Evolutionary conservation across 1,140 invertebrate genomes (phyloP), one percentile per base, ranked within the genome.

Genomic region (Pararge aegeria): DNA sequence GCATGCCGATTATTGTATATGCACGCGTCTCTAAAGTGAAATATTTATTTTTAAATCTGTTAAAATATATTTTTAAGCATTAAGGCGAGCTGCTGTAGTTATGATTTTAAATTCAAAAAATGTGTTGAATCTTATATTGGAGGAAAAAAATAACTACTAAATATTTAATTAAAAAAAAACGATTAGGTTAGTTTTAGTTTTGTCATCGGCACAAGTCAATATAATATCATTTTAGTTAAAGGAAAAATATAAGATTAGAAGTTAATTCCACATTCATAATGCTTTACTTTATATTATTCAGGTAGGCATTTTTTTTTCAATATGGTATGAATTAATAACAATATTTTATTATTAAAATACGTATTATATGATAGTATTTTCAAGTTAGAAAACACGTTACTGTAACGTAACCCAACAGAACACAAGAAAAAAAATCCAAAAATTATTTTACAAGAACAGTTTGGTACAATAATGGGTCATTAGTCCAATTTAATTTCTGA

Each of bases 1-100:
- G 77, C 78, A 80, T 66, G 83, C 81, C 84, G 74, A 75, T 70
- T 62, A 73, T 81, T 78, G 81, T 68, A 78, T 78, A 68, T 77
- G 83, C 85, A 86, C 85, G 85, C 85, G 75, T 83, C 73, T 75
- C 12, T 60, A 63, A 18, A 40, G 57, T 57, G 53, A 53, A 48
- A 60, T 54, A 69, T 64, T 65, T 64, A 70, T 59, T 52, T 55
- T 67, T 56, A 66, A 68, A 57, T 61, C 10, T 27, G 27, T 27
- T 5, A 27, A 27, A 27, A 4, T 34, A 34, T 34, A 16, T 42
- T 42, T 42, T 42, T 42, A 16, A 42, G 0, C 30, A 34, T 12
- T 12, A 34, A 12, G 10, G 38, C 38, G 16, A n/a, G 16, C 5
- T 40, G 1, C 38, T 40, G 38, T 5, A 7, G 16, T 16, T 40